These are phyloP conservation scores for Pelodytes ibericus DNA, from an alignment of 2,797 vertebrate genomes.

Conservation along the genomic window DNA sequence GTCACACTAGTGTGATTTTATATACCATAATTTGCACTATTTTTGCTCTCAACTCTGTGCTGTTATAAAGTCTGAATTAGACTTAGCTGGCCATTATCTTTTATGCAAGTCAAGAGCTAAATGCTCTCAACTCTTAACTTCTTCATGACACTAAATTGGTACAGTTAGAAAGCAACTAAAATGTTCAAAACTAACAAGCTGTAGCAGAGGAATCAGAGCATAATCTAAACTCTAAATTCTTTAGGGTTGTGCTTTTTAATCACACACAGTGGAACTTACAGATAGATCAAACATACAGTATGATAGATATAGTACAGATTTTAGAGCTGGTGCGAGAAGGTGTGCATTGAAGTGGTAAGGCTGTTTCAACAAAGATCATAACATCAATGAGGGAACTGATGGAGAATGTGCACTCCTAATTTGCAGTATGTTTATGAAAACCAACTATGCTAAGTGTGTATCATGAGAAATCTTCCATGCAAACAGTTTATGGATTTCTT, in stretches of 20 bases:
- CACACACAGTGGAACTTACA: slow-evolving; percentile 15
- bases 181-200: not conserved
- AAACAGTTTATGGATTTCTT: no score
- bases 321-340: slow-evolving; percentile 16
- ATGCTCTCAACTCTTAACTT: no score
- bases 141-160: no score
- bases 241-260: not conserved
- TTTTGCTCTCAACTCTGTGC: no score
- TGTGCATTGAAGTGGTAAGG: slow-evolving; percentile 37
- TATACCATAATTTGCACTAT: no score
- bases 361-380: slow-evolving; percentile 29
- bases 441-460: slow-evolving; percentile 16
- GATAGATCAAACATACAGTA: slow-evolving; percentile 34
- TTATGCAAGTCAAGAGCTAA: no score
- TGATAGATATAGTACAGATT: not conserved
- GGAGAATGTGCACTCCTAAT: slow-evolving; percentile 39
- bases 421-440: not conserved
- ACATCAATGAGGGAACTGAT: slow-evolving; percentile 30
- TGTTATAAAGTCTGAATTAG: no score
- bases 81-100: no score
- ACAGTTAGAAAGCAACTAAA: not conserved
- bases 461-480: not conserved
- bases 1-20: no score
- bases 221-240: slow-evolving; percentile 15
- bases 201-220: not conserved